Evolutionary conservation across 2,888 invertebrate genomes (phyloP), one percentile per base, ranked within the genome.

Genomic region (Chaetoderma sp.): DNA sequence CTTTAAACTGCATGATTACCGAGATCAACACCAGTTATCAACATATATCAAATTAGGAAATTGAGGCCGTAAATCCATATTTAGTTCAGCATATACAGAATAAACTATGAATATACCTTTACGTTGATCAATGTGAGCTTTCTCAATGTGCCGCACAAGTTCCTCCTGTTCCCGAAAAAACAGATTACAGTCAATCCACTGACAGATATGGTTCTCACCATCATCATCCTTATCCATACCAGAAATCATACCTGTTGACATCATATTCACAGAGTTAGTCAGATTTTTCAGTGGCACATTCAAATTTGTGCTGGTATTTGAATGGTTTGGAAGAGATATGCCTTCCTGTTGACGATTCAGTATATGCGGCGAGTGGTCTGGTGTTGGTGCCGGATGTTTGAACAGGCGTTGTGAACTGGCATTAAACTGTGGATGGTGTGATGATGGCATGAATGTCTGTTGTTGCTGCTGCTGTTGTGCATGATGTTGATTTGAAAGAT

Each of bases 71-170:
- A n/a, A n/a, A n/a, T n/a, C n/a, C n/a, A n/a, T n/a, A n/a, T n/a
- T n/a, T n/a, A n/a, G n/a, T n/a, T n/a, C n/a, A n/a, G n/a, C n/a
- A n/a, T n/a, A n/a, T n/a, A n/a, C n/a, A n/a, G n/a, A n/a, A n/a
- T n/a, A n/a, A n/a, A n/a, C n/a, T n/a, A n/a, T n/a, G n/a, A n/a
- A n/a, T n/a, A n/a, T n/a, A n/a, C n/a, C 84, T 60, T 85, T 84
- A 16, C 85, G 67, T 70, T 86, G 86, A 68, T 86, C 86, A 50
- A 86, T 85, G 71, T 86, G 86, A 36, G 76, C 75, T 71, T 84
- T 84, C 74, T 86, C 86, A 39, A 86, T 78, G 71, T 86, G 86
- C 52, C 81, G 78, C 23, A 86, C 86, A 60, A 86, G 77, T 55
- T 84, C 84, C 5, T 82, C 82, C 66, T 83, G 83, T 49, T 83